Evolutionary conservation across 2,888 invertebrate genomes (phyloP), one percentile per base, ranked within the genome.

Genomic region (Dynastes hyllus): DNA sequence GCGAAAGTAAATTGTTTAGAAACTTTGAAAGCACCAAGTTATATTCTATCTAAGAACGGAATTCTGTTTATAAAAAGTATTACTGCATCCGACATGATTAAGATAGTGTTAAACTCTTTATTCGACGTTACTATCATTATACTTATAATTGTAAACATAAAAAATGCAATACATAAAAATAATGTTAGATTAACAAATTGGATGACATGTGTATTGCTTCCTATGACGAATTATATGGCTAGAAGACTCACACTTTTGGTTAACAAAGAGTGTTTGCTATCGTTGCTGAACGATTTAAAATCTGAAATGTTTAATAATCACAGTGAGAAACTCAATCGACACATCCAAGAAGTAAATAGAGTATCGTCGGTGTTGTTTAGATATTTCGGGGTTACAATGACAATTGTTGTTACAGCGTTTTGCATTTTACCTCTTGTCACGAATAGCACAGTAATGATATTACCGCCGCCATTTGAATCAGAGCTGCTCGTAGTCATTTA

Each of bases 301-400:
- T 67, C 67, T 50, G 67, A 67, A 50, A 16, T 67, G 45, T 50
- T 67, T 9, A 67, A 67, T 9, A 29, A n/a, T 0, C 67, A 67
- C 45, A 45, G 16, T 22, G 50, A 16, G 40, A 13, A 45, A 67
- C 16, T 67, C 13, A 67, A 67, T 45, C n/a, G 22, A 50, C 45
- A 67, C 27, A 45, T 67, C 6, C 13, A 67, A 22, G 40, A 40
- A 9, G 9, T 67, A 16, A 9, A 67, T 40, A 16, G 67, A 9
- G 16, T 22, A 2, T 45, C 67, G 1, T n/a, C n/a, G 27, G 16
- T 45, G 22, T 4, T 67, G 5, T 16, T 67, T 13, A 67, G 13
- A 27, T 67, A 67, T 67, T 67, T 69, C 32, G 32, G 5, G 5
- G 5, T 37, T 37, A 37, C 32, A 37, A 37, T 37, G 32, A 37